phyloP scores from a whole-genome alignment of 2,888 invertebrate species.

The Microplitis manilae region DNA sequence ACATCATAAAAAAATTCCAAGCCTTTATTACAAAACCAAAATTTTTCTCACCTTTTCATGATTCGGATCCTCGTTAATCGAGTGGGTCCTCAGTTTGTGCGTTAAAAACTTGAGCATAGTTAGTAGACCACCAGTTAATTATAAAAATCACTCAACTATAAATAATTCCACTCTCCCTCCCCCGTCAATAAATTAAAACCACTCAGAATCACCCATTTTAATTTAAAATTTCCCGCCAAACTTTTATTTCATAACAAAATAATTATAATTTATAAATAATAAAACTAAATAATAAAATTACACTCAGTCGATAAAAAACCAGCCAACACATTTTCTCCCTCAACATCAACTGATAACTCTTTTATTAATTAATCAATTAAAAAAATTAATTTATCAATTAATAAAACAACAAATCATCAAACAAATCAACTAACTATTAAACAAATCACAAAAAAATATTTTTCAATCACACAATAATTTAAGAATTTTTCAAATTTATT shows the following conservation, averaged over 20 bases:
- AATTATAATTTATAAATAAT: neutral
- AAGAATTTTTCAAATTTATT: too few relatives aligned
- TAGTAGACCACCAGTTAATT: slow-evolving; percentile 67
- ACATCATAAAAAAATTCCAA: slow-evolving; percentile 17
- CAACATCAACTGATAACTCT: neutral
- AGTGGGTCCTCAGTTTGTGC: slow-evolving; percentile 88
- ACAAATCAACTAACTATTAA: too few relatives aligned
- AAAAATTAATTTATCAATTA: neutral
- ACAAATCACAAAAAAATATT: too few relatives aligned
- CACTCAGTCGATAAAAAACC: neutral
- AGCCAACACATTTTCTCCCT: too few relatives aligned
- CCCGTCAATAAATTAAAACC: neutral
- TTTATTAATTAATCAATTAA: neutral
- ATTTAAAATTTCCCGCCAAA: too few relatives aligned
- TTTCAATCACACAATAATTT: too few relatives aligned
- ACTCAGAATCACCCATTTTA: neutral
- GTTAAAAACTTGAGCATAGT: slow-evolving; percentile 91
- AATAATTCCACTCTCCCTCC: neutral
- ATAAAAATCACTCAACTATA: neutral
- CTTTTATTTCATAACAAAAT: too few relatives aligned
- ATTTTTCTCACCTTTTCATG: slow-evolving; percentile 80
- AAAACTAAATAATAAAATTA: neutral
- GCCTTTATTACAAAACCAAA: too few relatives aligned
- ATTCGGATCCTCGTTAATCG: slow-evolving; percentile 86
- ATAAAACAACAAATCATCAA: neutral